phyloP scores from a whole-genome alignment of 1,140 invertebrate genomes.

The Lepeophtheirus salmonis region DNA sequence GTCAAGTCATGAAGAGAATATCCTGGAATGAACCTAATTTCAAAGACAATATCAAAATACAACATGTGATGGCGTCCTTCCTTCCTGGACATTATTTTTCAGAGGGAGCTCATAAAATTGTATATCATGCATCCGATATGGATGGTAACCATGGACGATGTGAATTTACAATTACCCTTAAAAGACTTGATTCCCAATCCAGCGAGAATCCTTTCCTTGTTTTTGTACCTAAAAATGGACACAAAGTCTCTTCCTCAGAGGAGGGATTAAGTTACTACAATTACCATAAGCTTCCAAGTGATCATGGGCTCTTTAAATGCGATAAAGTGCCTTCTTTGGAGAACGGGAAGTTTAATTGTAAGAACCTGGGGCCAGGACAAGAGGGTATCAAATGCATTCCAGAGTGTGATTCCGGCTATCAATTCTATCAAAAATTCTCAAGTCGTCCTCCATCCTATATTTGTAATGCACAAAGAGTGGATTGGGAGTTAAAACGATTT shows the following conservation, averaged over 20 bases:
- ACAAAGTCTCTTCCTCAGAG: neutral
- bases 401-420: slow-evolving; percentile 2
- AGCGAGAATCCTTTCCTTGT: neutral
- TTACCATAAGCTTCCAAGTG: neutral
- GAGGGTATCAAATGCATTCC: slow-evolving; percentile 17
- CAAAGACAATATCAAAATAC: slow-evolving; percentile 38
- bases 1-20: slow-evolving; percentile 28
- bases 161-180: slow-evolving; percentile 13
- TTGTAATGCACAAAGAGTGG: neutral
- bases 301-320: neutral
- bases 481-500: slow-evolving; percentile 13
- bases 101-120: slow-evolving; percentile 7
- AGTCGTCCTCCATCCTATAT: slow-evolving; percentile 5
- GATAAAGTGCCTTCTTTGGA: slow-evolving; percentile 2
- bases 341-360: slow-evolving; percentile 5
- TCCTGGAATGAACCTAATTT: slow-evolving; percentile 48
- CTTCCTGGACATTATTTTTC: slow-evolving; percentile 16
- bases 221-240: neutral
- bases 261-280: neutral
- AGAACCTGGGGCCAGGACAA: neutral
- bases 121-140: slow-evolving; percentile 12
- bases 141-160: slow-evolving; percentile 15
- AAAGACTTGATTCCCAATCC: neutral
- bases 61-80: slow-evolving; percentile 18
- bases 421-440: slow-evolving; percentile 16